phyloP scores from a whole-genome alignment of 2,888 invertebrate species.

The Protophormia terraenovae region DNA sequence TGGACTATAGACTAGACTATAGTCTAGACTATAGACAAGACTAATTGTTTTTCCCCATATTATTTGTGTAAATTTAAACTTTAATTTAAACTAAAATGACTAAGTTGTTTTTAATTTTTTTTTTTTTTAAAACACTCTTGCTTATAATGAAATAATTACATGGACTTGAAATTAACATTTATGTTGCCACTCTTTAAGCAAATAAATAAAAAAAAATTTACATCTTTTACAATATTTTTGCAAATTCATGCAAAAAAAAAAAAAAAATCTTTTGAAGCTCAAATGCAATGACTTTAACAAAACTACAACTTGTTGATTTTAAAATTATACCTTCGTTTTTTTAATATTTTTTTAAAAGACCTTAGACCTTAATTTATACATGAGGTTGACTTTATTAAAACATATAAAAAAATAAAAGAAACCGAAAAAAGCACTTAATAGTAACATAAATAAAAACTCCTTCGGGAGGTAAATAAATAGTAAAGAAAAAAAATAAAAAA shows the following conservation, averaged over 20 bases:
- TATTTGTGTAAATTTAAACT: neutral
- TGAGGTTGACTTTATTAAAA: neutral
- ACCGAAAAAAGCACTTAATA: no score
- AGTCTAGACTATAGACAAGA: no score
- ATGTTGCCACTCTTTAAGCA: neutral
- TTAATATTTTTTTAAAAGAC: neutral
- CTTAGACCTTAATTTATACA: constrained; percentile 7
- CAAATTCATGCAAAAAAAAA: constrained; percentile 13
- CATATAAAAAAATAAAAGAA: neutral
- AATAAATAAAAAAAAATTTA: neutral
- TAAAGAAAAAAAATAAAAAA: no score
- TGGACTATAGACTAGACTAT: no score
- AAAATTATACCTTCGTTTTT: neutral
- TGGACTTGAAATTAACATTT: neutral
- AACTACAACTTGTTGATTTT: neutral
- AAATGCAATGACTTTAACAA: constrained; percentile 6
- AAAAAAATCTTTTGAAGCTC: neutral
- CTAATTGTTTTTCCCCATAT: no score
- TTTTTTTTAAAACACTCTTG: neutral
- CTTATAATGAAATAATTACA: neutral
- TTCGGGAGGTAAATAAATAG: no score
- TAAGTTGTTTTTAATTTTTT: neutral
- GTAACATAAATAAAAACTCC: no score
- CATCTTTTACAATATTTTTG: neutral
- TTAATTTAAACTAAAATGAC: no score